Base-by-base conservation (phyloP, 2,113 vertebrate genomes). In the Sinocyclocheilus anophthalmus region DNA sequence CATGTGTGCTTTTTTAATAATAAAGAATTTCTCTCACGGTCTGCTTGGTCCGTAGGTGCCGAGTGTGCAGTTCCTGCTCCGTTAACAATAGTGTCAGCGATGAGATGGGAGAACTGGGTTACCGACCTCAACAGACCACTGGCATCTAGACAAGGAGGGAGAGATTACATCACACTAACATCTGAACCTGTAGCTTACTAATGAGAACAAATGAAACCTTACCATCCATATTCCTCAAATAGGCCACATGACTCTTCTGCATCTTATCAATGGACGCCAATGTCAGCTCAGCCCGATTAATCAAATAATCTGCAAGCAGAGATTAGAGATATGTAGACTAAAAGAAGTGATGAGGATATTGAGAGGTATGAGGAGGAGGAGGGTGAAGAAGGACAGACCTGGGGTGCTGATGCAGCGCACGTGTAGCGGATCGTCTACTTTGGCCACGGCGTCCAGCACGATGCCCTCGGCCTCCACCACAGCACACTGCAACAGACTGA, bases 21-120 rank as follows among this genome's bases (percentile, higher is more conserved):
- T 72, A 72, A 0, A 33, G 42, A 75, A 95, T n/a, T 30, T 30
- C 50, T 33, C 97, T 96, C 90, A 99, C 97, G 79, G 90, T 99
- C 97, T 0, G 97, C 97, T 0, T 97, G 94, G 91, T 98, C 97
- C 0, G 95, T 93, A 0, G 96, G 96, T 61, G 96, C 96, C 18
- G 94, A 91, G 39, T 98, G 96, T 1, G 96, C 96, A 2, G 96
- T 95, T 0, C 95, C 94, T 0, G 96, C 95, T 65, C 96, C 96
- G 0, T 98, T 96, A 24, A 96, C 83, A 3, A 99, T 96, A 65
- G 96, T 96, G 92, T 99, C 97, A 0, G 97, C 95, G 10, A 97
- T 93, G 69, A 97, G 89, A 91, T 98, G 96, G 67, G 95, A 95
- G 1, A 99, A 97, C 89, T 96, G 96, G 12, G 96, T 95, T 76